phyloP scores from a whole-genome alignment of 2,113 vertebrate species.

The Gasterosteus nipponicus region DNA sequence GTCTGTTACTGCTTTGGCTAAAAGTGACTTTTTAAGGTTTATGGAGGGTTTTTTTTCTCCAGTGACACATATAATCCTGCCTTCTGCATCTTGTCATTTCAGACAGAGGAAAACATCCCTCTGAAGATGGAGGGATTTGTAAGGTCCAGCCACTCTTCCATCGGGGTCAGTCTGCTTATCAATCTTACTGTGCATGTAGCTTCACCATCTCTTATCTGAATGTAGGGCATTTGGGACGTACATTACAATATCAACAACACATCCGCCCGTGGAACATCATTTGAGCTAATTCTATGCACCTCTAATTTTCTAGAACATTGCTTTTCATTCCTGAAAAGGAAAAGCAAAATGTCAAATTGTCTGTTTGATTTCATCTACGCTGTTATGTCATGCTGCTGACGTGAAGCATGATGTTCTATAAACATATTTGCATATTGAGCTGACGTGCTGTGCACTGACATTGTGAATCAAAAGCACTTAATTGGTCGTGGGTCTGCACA shows the following conservation, averaged over 20 bases:
- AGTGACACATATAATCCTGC: neutral
- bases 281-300: neutral
- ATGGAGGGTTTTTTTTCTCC: neutral
- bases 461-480: neutral
- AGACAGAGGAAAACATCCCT: constrained; percentile 84
- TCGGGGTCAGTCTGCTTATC: constrained; percentile 82
- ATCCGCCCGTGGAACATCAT: neutral
- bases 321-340: neutral
- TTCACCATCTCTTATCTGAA: constrained; percentile 31
- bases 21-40: neutral
- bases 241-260: neutral
- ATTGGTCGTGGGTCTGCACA: too few species aligned
- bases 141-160: constrained; percentile 89
- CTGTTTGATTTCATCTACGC: neutral
- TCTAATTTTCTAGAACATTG: too few species aligned
- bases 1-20: neutral
- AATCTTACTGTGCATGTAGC: constrained; percentile 48
- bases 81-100: constrained; percentile 31
- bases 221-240: constrained; percentile 30
- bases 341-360: neutral
- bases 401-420: neutral
- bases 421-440: neutral
- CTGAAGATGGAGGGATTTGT: constrained; percentile 85
- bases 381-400: neutral
- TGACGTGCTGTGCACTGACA: neutral